Evolutionary conservation across 2,797 vertebrate genomes (phyloP).

Genomic region (Siniperca scherzeri): DNA sequence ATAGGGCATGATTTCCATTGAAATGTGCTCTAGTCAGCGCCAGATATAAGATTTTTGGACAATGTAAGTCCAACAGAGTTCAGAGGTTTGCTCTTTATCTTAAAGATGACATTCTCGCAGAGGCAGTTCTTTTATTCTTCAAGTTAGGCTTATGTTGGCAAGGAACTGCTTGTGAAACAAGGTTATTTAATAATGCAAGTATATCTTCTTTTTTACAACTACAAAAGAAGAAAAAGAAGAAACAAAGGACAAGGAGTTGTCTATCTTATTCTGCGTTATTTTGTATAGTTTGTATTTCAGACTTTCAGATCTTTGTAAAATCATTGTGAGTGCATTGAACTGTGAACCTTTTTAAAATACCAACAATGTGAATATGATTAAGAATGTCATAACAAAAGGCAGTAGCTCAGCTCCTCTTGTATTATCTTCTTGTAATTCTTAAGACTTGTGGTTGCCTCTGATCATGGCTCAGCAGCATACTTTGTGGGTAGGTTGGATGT

Average conservation of each 20-base stretch:
- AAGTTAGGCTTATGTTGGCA: neutral
- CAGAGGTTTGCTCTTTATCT: neutral
- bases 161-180: neutral
- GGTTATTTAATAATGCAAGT: neutral
- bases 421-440: slow-evolving; percentile 8
- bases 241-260: neutral
- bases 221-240: neutral
- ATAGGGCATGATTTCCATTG: neutral
- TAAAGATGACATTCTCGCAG: neutral
- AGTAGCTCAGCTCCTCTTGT: neutral
- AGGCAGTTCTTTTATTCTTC: neutral
- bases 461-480: slow-evolving; percentile 10
- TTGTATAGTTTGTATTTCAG: neutral
- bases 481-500: neutral
- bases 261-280: neutral
- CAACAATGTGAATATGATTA: slow-evolving; percentile 6
- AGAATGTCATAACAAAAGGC: neutral
- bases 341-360: neutral
- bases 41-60: too few relatives aligned
- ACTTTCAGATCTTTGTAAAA: neutral
- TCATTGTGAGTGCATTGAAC: neutral
- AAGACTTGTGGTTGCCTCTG: neutral
- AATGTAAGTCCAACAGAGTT: neutral
- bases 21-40: too few relatives aligned
- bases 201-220: neutral